Evolutionary conservation across 2,113 vertebrate species (phyloP).

Genomic region (Bagarius yarrelli): DNA sequence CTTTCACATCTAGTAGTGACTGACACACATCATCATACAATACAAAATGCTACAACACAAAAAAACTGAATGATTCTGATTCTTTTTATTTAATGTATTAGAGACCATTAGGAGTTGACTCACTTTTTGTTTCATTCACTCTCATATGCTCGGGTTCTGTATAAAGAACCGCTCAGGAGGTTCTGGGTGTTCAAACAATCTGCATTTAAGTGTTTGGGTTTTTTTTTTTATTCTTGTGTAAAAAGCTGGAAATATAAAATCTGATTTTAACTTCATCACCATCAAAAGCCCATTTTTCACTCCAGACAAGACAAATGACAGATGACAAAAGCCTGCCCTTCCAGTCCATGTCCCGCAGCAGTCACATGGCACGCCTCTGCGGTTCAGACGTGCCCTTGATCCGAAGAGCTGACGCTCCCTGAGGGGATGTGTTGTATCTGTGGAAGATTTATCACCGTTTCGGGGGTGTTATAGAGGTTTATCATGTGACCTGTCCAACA

Average conservation of each 20-base stretch:
- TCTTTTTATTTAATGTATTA: no score
- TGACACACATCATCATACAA: no score
- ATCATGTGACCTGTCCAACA: slow-evolving; percentile 26
- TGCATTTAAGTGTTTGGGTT: background rate
- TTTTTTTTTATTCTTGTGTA: background rate
- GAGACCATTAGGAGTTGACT: background rate
- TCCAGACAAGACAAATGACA: slow-evolving; percentile 19
- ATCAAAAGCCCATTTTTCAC: slow-evolving; percentile 40
- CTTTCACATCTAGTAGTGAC: background rate
- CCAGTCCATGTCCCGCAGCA: slow-evolving; percentile 57
- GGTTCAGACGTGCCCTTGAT: slow-evolving; percentile 58
- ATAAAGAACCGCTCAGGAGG: background rate
- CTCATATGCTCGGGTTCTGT: background rate
- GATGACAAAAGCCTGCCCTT: slow-evolving; percentile 58
- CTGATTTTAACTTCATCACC: slow-evolving; percentile 25
- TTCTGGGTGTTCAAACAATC: no score
- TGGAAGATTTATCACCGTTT: slow-evolving; percentile 63
- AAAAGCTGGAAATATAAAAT: slow-evolving; percentile 45
- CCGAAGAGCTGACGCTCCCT: slow-evolving; percentile 58
- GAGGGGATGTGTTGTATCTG: slow-evolving; percentile 59
- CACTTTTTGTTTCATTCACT: background rate
- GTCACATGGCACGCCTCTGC: slow-evolving; percentile 54
- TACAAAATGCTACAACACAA: no score
- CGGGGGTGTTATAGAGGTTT: slow-evolving; percentile 32
- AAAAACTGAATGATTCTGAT: no score